Evolutionary conservation across 64 coral and sea anemone species (phyloP).

Genomic region (Stichodactyla mertensii): DNA sequence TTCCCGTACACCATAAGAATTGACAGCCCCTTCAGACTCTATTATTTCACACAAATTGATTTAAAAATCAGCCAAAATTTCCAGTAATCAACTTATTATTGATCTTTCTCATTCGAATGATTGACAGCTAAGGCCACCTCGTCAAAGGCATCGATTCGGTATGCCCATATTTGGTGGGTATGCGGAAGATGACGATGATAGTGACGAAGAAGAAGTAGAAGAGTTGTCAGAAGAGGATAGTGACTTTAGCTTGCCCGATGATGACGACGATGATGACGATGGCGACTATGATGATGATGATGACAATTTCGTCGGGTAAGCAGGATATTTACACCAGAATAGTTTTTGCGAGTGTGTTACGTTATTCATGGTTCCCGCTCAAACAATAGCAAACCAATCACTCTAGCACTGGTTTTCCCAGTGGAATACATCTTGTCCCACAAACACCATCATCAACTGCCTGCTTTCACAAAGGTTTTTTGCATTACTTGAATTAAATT

Average conservation of each 20-base stretch:
- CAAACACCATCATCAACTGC: no score
- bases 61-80: not conserved
- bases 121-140: constrained; percentile 31
- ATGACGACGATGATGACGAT: constrained; percentile 40
- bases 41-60: not conserved
- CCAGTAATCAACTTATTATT: no score
- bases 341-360: no score
- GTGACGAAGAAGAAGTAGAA: constrained; percentile 23
- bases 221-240: not conserved
- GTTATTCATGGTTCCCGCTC: no score
- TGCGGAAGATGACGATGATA: constrained; percentile 15
- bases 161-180: constrained; percentile 5
- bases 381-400: no score
- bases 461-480: no score
- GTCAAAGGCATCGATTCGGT: constrained; percentile 9
- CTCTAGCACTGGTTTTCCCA: no score
- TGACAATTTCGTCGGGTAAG: not conserved
- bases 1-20: no score
- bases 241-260: not conserved
- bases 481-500: no score
- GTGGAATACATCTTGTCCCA: no score
- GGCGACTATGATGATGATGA: constrained; percentile 14
- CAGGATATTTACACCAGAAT: no score
- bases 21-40: no score
- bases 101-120: not conserved